These are phyloP conservation scores for Drosophila ironensis DNA, from an alignment of 1,140 invertebrate genomes.

Conservation along the genomic window DNA sequence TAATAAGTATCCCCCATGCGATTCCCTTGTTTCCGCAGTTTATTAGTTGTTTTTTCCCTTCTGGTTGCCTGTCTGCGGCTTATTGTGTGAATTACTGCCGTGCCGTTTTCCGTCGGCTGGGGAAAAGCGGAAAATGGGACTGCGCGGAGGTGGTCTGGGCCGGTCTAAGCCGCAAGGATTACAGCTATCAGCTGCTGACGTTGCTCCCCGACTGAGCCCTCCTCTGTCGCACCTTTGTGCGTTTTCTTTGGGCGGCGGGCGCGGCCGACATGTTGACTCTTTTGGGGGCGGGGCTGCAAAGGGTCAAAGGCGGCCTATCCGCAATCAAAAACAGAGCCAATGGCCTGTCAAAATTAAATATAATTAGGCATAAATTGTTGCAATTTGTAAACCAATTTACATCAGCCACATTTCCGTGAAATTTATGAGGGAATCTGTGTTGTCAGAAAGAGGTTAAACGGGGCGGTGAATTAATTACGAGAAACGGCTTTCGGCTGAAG, in stretches of 20 bases:
- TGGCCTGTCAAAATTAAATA: slow-evolving; percentile 37
- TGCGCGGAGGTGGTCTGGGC: slow-evolving; percentile 10
- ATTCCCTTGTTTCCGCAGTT: not conserved
- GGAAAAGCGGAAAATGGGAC: not conserved
- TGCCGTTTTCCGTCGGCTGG: slow-evolving; percentile 12
- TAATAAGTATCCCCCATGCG: not conserved
- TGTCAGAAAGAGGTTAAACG: not conserved
- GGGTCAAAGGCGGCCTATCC: slow-evolving; percentile 8
- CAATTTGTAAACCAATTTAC: slow-evolving; percentile 30
- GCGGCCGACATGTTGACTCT: not conserved
- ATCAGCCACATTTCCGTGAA: not conserved
- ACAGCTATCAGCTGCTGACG: slow-evolving; percentile 15
- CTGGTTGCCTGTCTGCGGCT: slow-evolving; percentile 63
- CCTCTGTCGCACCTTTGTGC: not conserved
- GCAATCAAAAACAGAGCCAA: slow-evolving; percentile 4
- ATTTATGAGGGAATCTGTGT: not conserved
- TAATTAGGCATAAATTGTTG: slow-evolving; percentile 44
- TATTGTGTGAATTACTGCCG: slow-evolving; percentile 72
- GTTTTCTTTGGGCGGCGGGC: not conserved
- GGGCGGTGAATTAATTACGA: slow-evolving; percentile 14
- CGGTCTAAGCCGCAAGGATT: slow-evolving; percentile 15
- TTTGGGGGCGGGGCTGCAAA: too few relatives aligned
- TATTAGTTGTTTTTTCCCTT: slow-evolving; percentile 11
- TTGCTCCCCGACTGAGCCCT: too few relatives aligned
- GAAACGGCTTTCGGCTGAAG: not conserved